These are phyloP conservation scores for Caenorhabditis sp. DNA, from an alignment of 2,888 invertebrate species.

Conservation along the genomic window DNA sequence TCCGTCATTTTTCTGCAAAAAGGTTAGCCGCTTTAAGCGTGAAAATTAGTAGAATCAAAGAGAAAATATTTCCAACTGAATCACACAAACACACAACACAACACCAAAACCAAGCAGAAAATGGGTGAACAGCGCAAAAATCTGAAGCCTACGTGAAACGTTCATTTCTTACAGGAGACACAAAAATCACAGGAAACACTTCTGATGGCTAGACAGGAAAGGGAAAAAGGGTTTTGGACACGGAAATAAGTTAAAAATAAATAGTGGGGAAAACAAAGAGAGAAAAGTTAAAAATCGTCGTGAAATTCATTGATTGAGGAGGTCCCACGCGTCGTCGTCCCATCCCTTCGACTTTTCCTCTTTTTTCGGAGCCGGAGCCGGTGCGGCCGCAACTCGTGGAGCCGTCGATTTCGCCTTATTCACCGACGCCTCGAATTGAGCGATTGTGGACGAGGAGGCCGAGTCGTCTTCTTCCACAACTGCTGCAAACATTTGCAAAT, in stretches of 20 bases:
- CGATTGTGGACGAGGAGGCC: conserved; percentile 58
- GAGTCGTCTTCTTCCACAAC: conserved; percentile 19
- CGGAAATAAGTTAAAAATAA: conserved; percentile 26
- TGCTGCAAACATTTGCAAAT: conserved; percentile 4
- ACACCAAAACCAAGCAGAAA: conserved; percentile 1
- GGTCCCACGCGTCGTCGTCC: conserved; percentile 78
- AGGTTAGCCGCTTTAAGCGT: too few relatives aligned
- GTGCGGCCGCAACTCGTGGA: conserved; percentile 18
- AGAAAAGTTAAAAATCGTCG: conserved; percentile 9
- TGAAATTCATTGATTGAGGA: conserved; percentile 70
- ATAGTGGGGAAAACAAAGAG: conserved; percentile 19
- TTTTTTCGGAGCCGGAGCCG: conserved; percentile 37
- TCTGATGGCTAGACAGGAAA: conserved; percentile 54
- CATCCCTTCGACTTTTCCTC: conserved; percentile 64
- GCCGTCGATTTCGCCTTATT: conserved; percentile 52
- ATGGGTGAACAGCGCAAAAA: background rate
- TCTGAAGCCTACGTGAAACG: too few relatives aligned
- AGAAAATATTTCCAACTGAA: conserved; percentile 9
- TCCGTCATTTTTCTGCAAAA: background rate
- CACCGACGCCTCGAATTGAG: conserved; percentile 64
- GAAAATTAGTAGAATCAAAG: background rate
- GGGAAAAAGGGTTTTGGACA: conserved; percentile 13
- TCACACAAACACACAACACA: conserved; percentile 11
- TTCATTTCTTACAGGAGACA: too few relatives aligned
- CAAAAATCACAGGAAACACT: conserved; percentile 51